These are phyloP conservation scores for Natator depressus DNA, from an alignment of 2,113 vertebrate genomes.

Conservation along the genomic window DNA sequence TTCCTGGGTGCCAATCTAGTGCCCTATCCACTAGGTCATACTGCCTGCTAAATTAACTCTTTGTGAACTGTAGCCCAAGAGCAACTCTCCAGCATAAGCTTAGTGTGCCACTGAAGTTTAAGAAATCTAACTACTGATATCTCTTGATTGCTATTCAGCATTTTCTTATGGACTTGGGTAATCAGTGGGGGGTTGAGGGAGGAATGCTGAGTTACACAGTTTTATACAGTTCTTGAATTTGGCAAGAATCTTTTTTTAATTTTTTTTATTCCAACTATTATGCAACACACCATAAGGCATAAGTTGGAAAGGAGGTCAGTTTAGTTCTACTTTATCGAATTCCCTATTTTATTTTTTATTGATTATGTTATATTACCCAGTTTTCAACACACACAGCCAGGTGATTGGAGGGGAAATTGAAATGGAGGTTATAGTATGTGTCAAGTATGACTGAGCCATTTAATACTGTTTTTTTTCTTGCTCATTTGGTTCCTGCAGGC, in stretches of 20 bases:
- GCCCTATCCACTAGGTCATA: not conserved
- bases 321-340: not conserved
- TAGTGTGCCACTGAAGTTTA: rapidly evolving
- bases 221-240: not conserved
- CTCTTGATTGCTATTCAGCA: not conserved
- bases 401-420: not conserved
- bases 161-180: not conserved
- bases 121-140: not conserved
- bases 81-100: not conserved
- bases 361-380: not conserved
- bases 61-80: not conserved
- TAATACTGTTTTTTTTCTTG: not conserved
- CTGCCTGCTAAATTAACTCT: not conserved
- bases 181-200: not conserved
- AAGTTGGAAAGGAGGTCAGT: not conserved
- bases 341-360: not conserved
- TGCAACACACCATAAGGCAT: not conserved
- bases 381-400: not conserved
- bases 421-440: not conserved
- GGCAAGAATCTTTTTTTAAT: not conserved
- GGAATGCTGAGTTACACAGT: not conserved
- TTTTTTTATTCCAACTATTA: not conserved
- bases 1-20: not conserved
- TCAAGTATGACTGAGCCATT: rapidly evolving
- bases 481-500: not conserved